Conservation (phyloP, 2,797 vertebrate species). For the Danionella dracula region DNA sequence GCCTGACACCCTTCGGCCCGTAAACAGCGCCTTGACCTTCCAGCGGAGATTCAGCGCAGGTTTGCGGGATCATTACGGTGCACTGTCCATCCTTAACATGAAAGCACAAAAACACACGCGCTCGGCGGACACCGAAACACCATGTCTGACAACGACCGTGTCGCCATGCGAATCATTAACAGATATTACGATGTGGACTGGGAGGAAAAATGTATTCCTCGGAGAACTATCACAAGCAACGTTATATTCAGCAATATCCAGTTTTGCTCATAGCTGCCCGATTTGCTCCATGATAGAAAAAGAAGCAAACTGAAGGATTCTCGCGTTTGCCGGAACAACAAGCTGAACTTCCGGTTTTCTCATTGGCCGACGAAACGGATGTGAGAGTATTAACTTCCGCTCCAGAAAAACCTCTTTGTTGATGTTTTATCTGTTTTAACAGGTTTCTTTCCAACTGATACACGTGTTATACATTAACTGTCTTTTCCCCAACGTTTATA, state of each 20-base stretch:
- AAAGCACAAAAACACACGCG: slow-evolving; percentile 6
- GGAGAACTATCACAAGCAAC: not conserved
- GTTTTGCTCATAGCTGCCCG: not conserved
- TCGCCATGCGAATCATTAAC: not conserved
- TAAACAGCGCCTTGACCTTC: slow-evolving; percentile 46
- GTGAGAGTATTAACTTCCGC: slow-evolving; percentile 46
- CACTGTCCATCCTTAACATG: slow-evolving; percentile 35
- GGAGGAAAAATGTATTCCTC: not conserved
- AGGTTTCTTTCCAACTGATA: no score
- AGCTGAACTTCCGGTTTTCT: slow-evolving; percentile 55
- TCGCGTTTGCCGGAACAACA: slow-evolving; percentile 62
- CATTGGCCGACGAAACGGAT: slow-evolving; percentile 48
- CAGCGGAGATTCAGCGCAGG: slow-evolving; percentile 41
- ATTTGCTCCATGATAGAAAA: not conserved
- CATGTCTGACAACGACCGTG: not conserved
- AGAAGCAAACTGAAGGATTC: slow-evolving; percentile 40
- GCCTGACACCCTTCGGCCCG: slow-evolving; percentile 36
- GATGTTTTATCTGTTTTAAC: no score
- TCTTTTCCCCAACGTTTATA: no score
- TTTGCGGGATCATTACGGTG: slow-evolving; percentile 50
- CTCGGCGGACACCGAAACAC: not conserved
- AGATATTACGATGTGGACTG: not conserved
- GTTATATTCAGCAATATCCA: not conserved
- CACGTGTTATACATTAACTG: no score
- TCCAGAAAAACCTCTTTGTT: not conserved